A percentile compares a stretch with the other conserved stretches of the same genome.
Conservation (phyloP, 2,888 invertebrate species). For the Coecobrya sp. region DNA sequence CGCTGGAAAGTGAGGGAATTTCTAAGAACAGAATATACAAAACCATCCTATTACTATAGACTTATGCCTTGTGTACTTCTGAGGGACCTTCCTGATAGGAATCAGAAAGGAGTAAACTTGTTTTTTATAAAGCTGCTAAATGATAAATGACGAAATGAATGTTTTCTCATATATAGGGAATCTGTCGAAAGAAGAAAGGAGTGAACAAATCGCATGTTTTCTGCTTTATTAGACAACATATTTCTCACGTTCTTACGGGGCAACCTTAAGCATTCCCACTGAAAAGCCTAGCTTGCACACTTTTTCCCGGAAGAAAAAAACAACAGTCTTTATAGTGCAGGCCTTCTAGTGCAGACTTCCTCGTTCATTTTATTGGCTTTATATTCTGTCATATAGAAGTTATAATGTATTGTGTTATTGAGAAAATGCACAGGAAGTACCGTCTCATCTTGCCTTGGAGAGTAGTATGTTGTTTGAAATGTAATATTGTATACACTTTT, state of each 20-base stretch:
- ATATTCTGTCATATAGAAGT: constrained; percentile 42
- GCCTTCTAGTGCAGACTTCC: constrained; percentile 39
- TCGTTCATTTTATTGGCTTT: constrained; percentile 21
- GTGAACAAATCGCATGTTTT: constrained; percentile 64
- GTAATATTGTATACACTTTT: constrained; percentile 62
- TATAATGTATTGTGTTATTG: neutral
- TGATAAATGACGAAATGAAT: constrained; percentile 63
- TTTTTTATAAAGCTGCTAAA: constrained; percentile 64
- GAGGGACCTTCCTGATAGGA: neutral
- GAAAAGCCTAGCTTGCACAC: neutral
- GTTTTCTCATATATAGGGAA: constrained; percentile 43
- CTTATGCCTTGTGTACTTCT: neutral
- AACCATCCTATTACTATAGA: neutral
- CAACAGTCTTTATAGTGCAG: constrained; percentile 14
- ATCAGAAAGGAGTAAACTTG: neutral
- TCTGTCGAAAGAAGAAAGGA: neutral
- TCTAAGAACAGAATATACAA: neutral
- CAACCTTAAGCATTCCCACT: neutral
- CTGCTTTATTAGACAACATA: constrained; percentile 69
- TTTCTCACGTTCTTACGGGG: constrained; percentile 35
- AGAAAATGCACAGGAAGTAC: constrained; percentile 2
- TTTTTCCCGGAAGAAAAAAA: neutral
- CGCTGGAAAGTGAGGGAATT: constrained; percentile 1
- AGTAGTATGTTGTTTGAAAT: neutral
- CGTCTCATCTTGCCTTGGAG: too few relatives aligned